phyloP scores from a whole-genome alignment of 2,797 vertebrate species.

The Brachymystax lenok region DNA sequence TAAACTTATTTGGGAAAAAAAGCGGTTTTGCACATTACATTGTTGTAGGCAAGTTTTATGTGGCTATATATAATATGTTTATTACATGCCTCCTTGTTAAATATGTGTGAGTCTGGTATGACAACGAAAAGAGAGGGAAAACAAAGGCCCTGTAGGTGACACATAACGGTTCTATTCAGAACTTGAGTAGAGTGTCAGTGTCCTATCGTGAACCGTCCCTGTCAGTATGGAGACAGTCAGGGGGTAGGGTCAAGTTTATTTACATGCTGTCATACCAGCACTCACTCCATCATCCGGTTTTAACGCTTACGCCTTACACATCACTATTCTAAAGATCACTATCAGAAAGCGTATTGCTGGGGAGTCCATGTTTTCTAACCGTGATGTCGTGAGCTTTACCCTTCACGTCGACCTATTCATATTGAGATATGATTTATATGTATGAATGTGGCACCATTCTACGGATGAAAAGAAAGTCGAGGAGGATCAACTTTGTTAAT shows the following conservation, averaged over 20 bases:
- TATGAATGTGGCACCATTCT: background rate
- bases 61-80: background rate
- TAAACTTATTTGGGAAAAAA: background rate
- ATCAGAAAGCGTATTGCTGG: conserved; percentile 24
- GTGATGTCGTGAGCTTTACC: conserved; percentile 37
- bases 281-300: conserved; percentile 47
- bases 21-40: background rate
- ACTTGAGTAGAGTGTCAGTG: conserved; percentile 27
- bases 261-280: conserved; percentile 52
- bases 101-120: background rate
- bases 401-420: conserved; percentile 51
- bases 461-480: background rate
- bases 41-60: background rate
- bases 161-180: conserved; percentile 32
- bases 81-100: background rate
- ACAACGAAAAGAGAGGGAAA: background rate
- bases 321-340: conserved; percentile 20
- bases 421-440: conserved; percentile 9
- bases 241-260: conserved; percentile 58
- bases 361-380: conserved; percentile 58
- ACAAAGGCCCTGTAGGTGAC: conserved; percentile 18
- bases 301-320: conserved; percentile 34
- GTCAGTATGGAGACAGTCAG: conserved; percentile 16
- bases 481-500: conserved; percentile 39
- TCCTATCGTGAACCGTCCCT: conserved; percentile 52